These are phyloP conservation scores for Melieria omissa DNA, from an alignment of 2,888 invertebrate species.

Conservation along the genomic window DNA sequence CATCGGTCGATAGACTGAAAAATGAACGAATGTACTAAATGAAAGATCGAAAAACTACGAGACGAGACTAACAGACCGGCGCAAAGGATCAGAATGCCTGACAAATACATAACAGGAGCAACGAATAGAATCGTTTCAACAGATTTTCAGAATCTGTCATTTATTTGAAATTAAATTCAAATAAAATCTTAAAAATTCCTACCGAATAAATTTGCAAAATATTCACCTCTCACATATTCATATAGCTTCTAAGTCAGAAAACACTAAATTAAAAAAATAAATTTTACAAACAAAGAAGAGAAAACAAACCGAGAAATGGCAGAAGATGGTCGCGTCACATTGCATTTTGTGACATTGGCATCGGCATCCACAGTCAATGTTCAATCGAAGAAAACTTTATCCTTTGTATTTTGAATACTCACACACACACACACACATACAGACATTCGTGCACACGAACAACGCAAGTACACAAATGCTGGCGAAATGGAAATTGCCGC, in stretches of 20 bases:
- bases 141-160: no score
- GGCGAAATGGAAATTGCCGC: slow-evolving; percentile 51
- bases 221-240: neutral
- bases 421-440: neutral
- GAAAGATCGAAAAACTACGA: no score
- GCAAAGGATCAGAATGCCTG: no score
- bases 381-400: slow-evolving; percentile 29
- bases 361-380: slow-evolving; percentile 25
- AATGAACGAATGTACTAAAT: no score
- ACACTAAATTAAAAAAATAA: slow-evolving; percentile 1
- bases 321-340: slow-evolving; percentile 9
- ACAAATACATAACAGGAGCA: no score
- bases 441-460: neutral
- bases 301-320: slow-evolving; percentile 7
- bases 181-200: no score
- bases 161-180: no score
- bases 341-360: no score
- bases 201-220: neutral
- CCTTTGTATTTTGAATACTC: slow-evolving; percentile 25
- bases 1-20: no score
- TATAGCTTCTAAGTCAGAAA: neutral
- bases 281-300: neutral
- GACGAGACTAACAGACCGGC: no score
- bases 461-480: slow-evolving; percentile 27
- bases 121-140: no score